Evolutionary conservation across 2,797 vertebrate species (phyloP), one percentile per base, ranked within the genome.

Genomic region (Tiaroga cobitis): DNA sequence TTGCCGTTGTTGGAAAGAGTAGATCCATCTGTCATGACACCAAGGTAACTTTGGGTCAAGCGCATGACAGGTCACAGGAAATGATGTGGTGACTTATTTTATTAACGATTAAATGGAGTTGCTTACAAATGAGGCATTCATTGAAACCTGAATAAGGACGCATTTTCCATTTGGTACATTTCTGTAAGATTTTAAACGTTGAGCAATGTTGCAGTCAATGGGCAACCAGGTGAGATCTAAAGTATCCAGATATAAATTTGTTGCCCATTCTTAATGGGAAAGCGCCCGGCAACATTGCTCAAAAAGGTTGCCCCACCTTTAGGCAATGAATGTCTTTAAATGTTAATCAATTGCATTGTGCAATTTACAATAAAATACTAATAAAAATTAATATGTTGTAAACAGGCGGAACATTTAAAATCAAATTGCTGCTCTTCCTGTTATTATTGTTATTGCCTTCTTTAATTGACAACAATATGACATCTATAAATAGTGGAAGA

Each of bases 31-130:
- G 79, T 56, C 81, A 19, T 76, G 69, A 46, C 56, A n/a, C 59
- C 10, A 51, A 82, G 88, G 84, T 85, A 84, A 83, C 82, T 46
- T 76, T 49, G 49, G 85, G 82, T 69, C 81, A 56, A 67, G 63
- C 54, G 46, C 32, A 83, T 80, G 32, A 70, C 67, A 72, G 32
- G 73, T 21, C 51, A 59, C 32, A 65, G 78, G 54, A 72, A 86
- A 76, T 61, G 8, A 82, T 34, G 67, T 15, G 15, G 76, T 84
- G 59, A 80, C 63, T 75, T 73, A 80, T 51, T 84, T 21, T 61
- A 79, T 79, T 84, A 78, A 78, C 39, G 34, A 70, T 78, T 84
- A 84, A 32, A 56, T 63, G 26, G 39, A 80, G 54, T 26, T n/a
- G 34, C 37, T 81, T 56, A 39, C 24, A 78, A 63, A 43, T 15